Base-by-base conservation (phyloP, 30 jellyfish, hydroid and myxozoan genomes). In the Rhopilema esculentum region DNA sequence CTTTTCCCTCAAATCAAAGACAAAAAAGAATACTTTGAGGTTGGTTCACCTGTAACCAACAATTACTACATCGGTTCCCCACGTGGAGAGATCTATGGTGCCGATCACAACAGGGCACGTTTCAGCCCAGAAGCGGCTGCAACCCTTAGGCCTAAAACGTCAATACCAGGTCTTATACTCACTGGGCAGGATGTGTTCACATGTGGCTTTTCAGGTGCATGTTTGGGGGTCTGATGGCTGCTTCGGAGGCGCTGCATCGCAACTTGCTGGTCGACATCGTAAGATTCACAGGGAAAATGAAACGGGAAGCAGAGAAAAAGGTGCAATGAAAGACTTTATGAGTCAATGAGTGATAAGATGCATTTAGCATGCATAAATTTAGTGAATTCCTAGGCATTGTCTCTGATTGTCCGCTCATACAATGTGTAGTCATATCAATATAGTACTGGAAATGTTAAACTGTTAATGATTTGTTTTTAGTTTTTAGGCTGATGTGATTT, bases 121-220 rank as follows among this genome's bases (percentile, higher is more conserved):
- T 94, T 89, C 76, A 31, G 88, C 74, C 96, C 94, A 20, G 91
- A 70, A 0, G 82, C 89, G 7, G 83, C 85, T 15, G 70, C 86
- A 1, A 53, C 27, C 29, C 88, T 94, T 24, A 91, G 97, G 66
- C 89, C 97, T 15, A 73, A 75, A 26, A 89, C 98, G 48, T 88
- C 95, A 68, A 72, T 94, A 26, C 95, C 97, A 20, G 97, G 97
- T 16, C 85, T 94, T 50, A 77, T 73, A 48, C 91, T 94, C 76
- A 94, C 98, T 18, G 98, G 98, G n/a, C 98, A 94, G 70, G 98
- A 94, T 84, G 63, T 94, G 12, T 76, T 91, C 69, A 71, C 96
- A n/a, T 88, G 97, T 31, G 98, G 98, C 70, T 89, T 89, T 71
- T 87, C 97, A 17, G 98, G 98, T 0, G 98, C n/a, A 74, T 94